phyloP scores from a whole-genome alignment of 1,140 invertebrate species.

The Bombus cullumanus region DNA sequence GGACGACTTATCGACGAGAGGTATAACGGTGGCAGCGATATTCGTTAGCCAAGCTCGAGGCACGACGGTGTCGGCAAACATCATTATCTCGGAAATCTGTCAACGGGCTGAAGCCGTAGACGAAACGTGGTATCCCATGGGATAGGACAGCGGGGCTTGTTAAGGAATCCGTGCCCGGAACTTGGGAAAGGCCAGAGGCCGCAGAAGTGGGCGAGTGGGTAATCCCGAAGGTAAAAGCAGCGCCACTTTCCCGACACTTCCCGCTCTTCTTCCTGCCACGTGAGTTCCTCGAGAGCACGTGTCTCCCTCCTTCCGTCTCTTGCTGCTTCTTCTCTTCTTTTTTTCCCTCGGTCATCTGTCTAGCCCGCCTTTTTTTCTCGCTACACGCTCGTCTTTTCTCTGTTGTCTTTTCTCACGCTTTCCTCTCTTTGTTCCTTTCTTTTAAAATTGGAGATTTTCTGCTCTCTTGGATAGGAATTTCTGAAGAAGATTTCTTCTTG shows the following conservation, averaged over 20 bases:
- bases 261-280: constrained; percentile 35
- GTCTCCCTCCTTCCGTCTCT: background rate
- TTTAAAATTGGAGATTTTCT: background rate
- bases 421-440: background rate
- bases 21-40: constrained; percentile 7
- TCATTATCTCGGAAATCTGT: constrained; percentile 61
- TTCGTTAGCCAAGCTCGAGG: background rate
- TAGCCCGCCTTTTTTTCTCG: constrained; percentile 18
- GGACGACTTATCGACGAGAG: constrained; percentile 57
- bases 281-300: constrained; percentile 26
- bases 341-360: background rate
- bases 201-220: constrained; percentile 17
- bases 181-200: background rate
- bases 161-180: constrained; percentile 41
- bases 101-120: constrained; percentile 13
- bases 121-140: constrained; percentile 43
- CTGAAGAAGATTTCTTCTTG: background rate
- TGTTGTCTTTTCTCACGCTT: constrained; percentile 52
- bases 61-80: constrained; percentile 48
- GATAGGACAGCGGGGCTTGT: constrained; percentile 44
- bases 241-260: constrained; percentile 35
- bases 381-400: background rate
- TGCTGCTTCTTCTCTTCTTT: background rate
- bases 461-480: background rate
- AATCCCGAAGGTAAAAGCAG: constrained; percentile 27